These are phyloP conservation scores for Megalopta genalis DNA, from an alignment of 1,140 invertebrate species.

Conservation along the genomic window DNA sequence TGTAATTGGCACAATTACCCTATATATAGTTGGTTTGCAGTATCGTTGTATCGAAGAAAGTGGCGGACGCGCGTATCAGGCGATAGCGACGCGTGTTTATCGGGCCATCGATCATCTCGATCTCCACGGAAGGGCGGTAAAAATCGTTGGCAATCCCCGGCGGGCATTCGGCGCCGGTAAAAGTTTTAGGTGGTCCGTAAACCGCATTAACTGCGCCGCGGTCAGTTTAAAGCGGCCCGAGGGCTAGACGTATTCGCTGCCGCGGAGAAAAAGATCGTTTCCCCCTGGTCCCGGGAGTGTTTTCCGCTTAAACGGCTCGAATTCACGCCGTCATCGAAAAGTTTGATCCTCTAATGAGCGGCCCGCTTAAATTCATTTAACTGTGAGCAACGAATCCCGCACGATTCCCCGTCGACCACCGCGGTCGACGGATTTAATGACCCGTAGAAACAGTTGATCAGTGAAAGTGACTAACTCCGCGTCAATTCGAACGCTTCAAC, in stretches of 20 bases:
- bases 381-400: background rate
- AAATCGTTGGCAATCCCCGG: background rate
- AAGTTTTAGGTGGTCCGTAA: background rate
- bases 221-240: background rate
- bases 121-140: background rate
- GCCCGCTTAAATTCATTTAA: conserved; percentile 4
- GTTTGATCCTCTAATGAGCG: conserved; percentile 5
- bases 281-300: background rate
- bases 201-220: background rate
- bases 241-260: background rate
- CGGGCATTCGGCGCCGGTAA: background rate
- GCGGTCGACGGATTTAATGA: background rate
- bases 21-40: too few relatives aligned
- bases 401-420: too few relatives aligned
- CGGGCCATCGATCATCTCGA: background rate
- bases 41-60: too few relatives aligned
- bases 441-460: background rate
- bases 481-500: background rate
- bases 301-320: conserved; percentile 5
- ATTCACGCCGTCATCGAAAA: background rate
- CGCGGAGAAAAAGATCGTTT: background rate
- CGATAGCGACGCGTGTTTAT: background rate
- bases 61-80: too few relatives aligned
- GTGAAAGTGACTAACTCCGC: background rate
- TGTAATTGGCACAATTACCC: too few relatives aligned